Evolutionary conservation across 2,113 vertebrate species (phyloP).

Genomic region (Motacilla alba): DNA sequence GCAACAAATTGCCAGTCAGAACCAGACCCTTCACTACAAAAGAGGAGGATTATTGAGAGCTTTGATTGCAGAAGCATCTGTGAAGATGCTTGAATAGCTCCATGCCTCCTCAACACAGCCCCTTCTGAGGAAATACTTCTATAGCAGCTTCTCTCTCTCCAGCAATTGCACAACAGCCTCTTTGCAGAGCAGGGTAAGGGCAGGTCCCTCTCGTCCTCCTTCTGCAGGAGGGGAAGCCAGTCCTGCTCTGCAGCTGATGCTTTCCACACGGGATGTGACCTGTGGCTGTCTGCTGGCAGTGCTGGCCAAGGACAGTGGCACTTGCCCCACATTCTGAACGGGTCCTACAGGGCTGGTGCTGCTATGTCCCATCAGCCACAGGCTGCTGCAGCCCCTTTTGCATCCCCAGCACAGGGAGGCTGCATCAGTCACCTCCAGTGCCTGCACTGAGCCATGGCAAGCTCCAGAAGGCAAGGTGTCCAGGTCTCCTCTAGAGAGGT

Average conservation of each 20-base stretch:
- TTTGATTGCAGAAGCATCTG: constrained; percentile 47
- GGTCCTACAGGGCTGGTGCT: background rate
- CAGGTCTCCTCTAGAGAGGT: constrained; percentile 1
- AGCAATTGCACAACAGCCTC: background rate
- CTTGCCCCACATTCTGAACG: rapidly evolving
- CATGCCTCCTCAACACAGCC: background rate
- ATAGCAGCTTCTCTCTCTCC: background rate
- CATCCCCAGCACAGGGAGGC: background rate
- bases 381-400: background rate
- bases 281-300: background rate
- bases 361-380: background rate
- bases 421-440: background rate
- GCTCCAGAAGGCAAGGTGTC: constrained; percentile 31
- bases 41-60: constrained; percentile 29
- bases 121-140: background rate
- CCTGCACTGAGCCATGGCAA: background rate
- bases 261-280: background rate
- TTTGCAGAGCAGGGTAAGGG: background rate
- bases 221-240: background rate
- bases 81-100: constrained; percentile 41
- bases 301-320: background rate
- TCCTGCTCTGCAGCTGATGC: background rate
- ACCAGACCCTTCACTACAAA: constrained; percentile 15
- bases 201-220: background rate
- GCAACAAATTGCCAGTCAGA: constrained; percentile 28